phyloP scores from a whole-genome alignment of 2,797 vertebrate species.

The Tachyglossus aculeatus region DNA sequence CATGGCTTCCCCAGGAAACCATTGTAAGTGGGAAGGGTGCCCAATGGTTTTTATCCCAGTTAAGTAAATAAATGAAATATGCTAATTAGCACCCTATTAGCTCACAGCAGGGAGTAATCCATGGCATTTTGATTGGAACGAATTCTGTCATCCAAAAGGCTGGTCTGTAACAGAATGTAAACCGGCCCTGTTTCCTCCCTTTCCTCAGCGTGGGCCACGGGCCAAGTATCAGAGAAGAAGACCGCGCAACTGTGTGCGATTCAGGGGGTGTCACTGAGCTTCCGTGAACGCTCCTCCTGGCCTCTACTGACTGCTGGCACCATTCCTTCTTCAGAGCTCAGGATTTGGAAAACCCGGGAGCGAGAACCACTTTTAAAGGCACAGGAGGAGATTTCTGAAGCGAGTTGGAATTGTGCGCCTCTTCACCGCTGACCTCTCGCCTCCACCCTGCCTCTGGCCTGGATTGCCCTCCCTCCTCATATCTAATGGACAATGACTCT shows the following conservation, averaged over 20 bases:
- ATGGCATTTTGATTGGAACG: slow-evolving; percentile 77
- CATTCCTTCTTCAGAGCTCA: not conserved
- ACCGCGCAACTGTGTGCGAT: slow-evolving; percentile 40
- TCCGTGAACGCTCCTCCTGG: slow-evolving; percentile 33
- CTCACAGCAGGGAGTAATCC: slow-evolving; percentile 79
- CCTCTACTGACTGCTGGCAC: slow-evolving; percentile 30
- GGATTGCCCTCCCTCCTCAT: too few species aligned
- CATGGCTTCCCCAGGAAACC: slow-evolving; percentile 74
- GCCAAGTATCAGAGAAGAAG: slow-evolving; percentile 61
- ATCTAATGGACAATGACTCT: too few species aligned
- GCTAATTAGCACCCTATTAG: slow-evolving; percentile 83
- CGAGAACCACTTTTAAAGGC: slow-evolving; percentile 36
- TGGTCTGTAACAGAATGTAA: slow-evolving; percentile 74
- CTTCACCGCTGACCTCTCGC: too few species aligned
- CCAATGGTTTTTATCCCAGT: slow-evolving; percentile 76
- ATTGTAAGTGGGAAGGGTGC: slow-evolving; percentile 73
- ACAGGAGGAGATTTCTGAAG: not conserved
- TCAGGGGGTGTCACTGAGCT: slow-evolving; percentile 27
- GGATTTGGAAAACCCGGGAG: slow-evolving; percentile 25
- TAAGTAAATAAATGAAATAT: slow-evolving; percentile 84
- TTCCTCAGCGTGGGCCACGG: slow-evolving; percentile 55
- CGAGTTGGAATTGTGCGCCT: too few species aligned
- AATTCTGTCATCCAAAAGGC: slow-evolving; percentile 78
- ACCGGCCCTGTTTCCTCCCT: slow-evolving; percentile 65
- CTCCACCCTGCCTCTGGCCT: too few species aligned